Percentiles rank a stretch among this genome's conserved stretches.
These are phyloP conservation scores for Chanos chanos DNA, from an alignment of 2,797 vertebrate genomes.

Conservation along the genomic window DNA sequence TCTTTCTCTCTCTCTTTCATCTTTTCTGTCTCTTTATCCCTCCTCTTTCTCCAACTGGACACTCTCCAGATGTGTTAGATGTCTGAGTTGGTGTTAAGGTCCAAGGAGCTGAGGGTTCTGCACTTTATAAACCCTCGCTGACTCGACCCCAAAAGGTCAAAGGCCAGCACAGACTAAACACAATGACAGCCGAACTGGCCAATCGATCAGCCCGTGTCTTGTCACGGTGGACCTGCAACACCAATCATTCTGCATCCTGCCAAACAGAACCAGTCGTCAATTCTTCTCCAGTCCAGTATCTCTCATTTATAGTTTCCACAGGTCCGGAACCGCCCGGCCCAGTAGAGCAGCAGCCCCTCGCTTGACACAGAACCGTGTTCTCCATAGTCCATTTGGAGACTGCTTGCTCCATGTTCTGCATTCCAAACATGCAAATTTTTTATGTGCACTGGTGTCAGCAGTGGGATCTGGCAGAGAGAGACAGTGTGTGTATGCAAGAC, in stretches of 20 bases:
- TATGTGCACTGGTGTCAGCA: conserved; percentile 55
- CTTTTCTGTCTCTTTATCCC: not conserved
- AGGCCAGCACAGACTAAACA: conserved; percentile 60
- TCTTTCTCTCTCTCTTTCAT: not conserved
- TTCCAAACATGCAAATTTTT: conserved; percentile 62
- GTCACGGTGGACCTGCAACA: conserved; percentile 14
- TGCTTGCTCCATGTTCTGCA: conserved; percentile 53
- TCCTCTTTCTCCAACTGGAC: conserved; percentile 15
- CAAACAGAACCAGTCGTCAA: conserved; percentile 17
- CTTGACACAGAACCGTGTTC: not conserved
- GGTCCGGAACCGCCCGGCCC: conserved; percentile 5
- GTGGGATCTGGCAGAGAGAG: conserved; percentile 48
- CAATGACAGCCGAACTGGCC: conserved; percentile 37
- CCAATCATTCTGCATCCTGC: conserved; percentile 34
- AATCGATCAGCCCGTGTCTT: conserved; percentile 47
- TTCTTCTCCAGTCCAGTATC: not conserved
- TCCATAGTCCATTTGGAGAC: conserved; percentile 32
- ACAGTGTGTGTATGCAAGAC: conserved; percentile 53
- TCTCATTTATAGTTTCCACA: conserved; percentile 1
- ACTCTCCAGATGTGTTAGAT: conserved; percentile 19
- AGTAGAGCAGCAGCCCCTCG: conserved; percentile 11
- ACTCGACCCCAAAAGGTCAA: conserved; percentile 50
- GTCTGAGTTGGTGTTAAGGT: conserved; percentile 27
- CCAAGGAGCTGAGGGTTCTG: conserved; percentile 10
- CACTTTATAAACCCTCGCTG: conserved; percentile 46